Base-by-base conservation (phyloP, 2,113 vertebrate species). In the Neogale vison region DNA sequence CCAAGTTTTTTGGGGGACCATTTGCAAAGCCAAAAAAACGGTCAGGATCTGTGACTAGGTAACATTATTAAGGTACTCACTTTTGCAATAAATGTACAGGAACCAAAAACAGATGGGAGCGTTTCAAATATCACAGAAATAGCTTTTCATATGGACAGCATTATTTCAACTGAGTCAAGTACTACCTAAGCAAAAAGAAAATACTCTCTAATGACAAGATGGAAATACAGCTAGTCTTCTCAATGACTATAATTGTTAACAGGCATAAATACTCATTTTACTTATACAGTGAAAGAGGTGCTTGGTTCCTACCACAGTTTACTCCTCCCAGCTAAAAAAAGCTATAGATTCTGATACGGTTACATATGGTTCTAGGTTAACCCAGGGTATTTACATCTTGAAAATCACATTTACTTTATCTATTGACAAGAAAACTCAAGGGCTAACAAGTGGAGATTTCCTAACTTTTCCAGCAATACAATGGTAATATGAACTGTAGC, bases 81-180 rank as follows among this genome's bases (percentile, higher is more conserved):
- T 93, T 97, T 95, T 93, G 91, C 65, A 96, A 97, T 96, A 96
- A 96, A 77, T 96, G 69, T 79, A 95, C 72, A 93, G 84, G 71
- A 97, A 96, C n/a, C n/a, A 93, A 97, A 97, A 93, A 88, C 80
- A 97, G 87, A 97, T 88, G 71, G 79, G 63, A 96, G 45, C 23
- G 61, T 91, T 94, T 96, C 52, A 95, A 96, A 95, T 95, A 98
- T 67, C 91, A 96, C 71, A 96, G 90, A 97, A 94, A 77, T 92
- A 96, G 69, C 86, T 97, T 97, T 98, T 97, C 95, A 88, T 90
- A 94, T 86, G 90, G 50, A 94, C 29, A 96, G 65, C 47, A 90
- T 96, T 95, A 97, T 96, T 97, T 97, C 90, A 97, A 89, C 26
- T 96, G 80, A 96, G 92, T 97, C 84, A 97, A 96, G 96, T 79